phyloP scores from a whole-genome alignment of 2,113 vertebrate genomes.

The Xerus inauris region DNA sequence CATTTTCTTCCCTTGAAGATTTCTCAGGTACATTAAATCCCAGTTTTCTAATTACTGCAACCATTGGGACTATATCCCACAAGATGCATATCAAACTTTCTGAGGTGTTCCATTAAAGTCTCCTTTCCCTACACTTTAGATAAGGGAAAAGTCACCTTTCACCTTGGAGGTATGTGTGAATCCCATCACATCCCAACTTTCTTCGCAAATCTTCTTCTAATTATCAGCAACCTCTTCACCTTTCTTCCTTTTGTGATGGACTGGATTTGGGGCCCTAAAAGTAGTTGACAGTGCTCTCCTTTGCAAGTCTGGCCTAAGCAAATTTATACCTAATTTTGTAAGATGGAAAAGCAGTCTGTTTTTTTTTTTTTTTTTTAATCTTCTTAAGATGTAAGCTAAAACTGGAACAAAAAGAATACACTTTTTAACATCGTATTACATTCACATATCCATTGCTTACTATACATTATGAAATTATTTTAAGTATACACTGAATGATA shows the following conservation, averaged over 20 bases:
- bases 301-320: neutral
- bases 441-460: neutral
- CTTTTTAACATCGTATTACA: neutral
- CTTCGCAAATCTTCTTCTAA: neutral
- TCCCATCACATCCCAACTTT: neutral
- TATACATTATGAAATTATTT: neutral
- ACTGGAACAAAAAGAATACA: neutral
- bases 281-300: neutral
- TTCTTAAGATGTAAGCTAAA: neutral
- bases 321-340: slow-evolving; percentile 3
- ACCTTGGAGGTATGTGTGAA: neutral
- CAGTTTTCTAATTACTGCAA: neutral
- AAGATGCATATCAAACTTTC: neutral
- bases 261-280: neutral
- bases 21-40: neutral
- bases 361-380: neutral
- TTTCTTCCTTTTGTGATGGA: neutral
- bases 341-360: neutral
- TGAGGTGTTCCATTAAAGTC: neutral
- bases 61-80: neutral
- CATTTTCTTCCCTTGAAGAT: neutral
- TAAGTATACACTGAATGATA: neutral
- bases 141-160: neutral
- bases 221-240: neutral
- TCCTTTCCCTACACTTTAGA: neutral